Base-by-base conservation (phyloP, 2,113 vertebrate species). In the Pseudopodoces humilis region DNA sequence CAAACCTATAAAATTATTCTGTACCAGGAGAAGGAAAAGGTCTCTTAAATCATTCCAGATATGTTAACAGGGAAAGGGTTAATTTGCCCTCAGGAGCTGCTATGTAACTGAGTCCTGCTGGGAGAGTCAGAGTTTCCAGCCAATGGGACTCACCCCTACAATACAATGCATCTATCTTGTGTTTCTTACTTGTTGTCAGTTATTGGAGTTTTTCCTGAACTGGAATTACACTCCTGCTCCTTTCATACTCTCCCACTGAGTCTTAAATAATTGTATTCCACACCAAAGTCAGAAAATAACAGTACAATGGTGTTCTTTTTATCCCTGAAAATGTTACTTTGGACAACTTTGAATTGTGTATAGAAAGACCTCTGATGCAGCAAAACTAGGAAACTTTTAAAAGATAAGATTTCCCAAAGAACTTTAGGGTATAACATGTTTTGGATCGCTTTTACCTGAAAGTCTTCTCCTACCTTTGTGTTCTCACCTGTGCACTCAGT, bases 161-260 rank as follows among this genome's bases (percentile, higher is more conserved):
- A 93, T 72, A 95, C 88, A 92, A 75, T 83, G 92, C 83, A 75
- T 96, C 94, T 94, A 77, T 97, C 93, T 94, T 96, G 47, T 91
- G 76, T 94, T 94, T 93, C 85, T 86, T 92, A 58, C 3, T 6
- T 75, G 71, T 75, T 96, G 83, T 93, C 93, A 90, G 64, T 93
- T 95, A 95, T 67, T 95, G 85, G 90, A 92, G 65, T 52, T 94
- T 96, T 94, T 95, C 83, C 90, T 94, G 92, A 93, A 92, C 85
- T 94, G 86, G 92, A 92, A 95, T 95, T 94, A 95, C 60, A 88
- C 93, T 96, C 79, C 52, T 86, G 71, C 35, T 93, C 70, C 79
- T 96, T 96, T 95, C 76, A 83, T 70, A 81, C 82, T 90, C 85
- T 93, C 92, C 92, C 4, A 15, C 41, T 6, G 28, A 83, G 90